Percentiles rank a stretch among this genome's conserved stretches.
These are phyloP conservation scores for Mylabris phalerata DNA, from an alignment of 1,140 invertebrate genomes.

Conservation along the genomic window DNA sequence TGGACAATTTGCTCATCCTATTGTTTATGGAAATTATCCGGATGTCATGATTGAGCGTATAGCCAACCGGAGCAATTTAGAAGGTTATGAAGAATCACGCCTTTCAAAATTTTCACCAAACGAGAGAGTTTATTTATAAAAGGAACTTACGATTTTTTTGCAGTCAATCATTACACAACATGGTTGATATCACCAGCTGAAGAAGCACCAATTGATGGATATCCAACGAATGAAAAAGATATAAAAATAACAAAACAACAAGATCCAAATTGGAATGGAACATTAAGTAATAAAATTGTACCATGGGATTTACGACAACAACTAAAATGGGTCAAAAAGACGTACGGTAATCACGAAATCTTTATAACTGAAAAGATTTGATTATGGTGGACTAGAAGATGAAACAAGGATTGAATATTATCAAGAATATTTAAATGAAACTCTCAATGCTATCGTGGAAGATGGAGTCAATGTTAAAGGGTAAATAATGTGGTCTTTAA, in stretches of 20 bases:
- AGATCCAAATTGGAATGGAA: too few relatives aligned
- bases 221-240: too few relatives aligned
- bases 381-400: conserved; percentile 45
- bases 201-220: too few relatives aligned
- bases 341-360: conserved; percentile 45
- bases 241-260: too few relatives aligned
- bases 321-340: too few relatives aligned
- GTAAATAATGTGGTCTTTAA: conserved; percentile 65
- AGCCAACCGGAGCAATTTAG: conserved; percentile 41
- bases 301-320: too few relatives aligned
- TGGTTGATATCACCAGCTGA: too few relatives aligned
- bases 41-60: conserved; percentile 42
- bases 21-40: conserved; percentile 49
- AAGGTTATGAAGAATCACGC: conserved; percentile 53
- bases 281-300: too few relatives aligned
- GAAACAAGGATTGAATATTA: conserved; percentile 45
- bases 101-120: conserved; percentile 55
- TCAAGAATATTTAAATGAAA: conserved; percentile 51
- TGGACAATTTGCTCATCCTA: conserved; percentile 45
- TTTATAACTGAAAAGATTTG: conserved; percentile 54
- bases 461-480: conserved; percentile 57
- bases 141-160: conserved; percentile 30
- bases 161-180: too few relatives aligned
- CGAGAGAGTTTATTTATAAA: conserved; percentile 51
- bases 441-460: conserved; percentile 54